These are phyloP conservation scores for Aphodius granarius DNA, from an alignment of 2,888 invertebrate species.

Conservation along the genomic window DNA sequence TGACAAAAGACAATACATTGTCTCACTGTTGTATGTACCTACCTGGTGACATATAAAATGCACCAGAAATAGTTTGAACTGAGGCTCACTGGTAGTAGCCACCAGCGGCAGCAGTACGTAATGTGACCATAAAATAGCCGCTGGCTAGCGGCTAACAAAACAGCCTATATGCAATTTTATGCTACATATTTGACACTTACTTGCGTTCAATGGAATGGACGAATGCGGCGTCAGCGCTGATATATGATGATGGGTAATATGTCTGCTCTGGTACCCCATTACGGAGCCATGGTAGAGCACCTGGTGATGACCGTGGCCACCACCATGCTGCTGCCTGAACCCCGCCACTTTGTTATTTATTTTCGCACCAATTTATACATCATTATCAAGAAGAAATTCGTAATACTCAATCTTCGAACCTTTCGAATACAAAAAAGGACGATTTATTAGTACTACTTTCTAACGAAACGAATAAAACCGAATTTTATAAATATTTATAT, in stretches of 20 bases:
- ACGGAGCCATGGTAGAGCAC: constrained; percentile 52
- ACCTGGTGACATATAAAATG: too few species aligned
- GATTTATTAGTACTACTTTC: neutral
- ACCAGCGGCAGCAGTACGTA: too few species aligned
- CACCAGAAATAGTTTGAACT: too few species aligned
- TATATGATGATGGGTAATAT: constrained; percentile 49
- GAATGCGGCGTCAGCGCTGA: constrained; percentile 43
- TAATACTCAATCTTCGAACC: neutral
- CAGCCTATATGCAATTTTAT: constrained; percentile 5
- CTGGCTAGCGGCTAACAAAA: neutral
- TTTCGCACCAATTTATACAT: neutral
- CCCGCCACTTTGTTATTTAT: constrained; percentile 49
- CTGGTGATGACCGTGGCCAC: constrained; percentile 48
- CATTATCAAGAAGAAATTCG: neutral
- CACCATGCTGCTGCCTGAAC: constrained; percentile 51
- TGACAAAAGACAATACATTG: too few species aligned
- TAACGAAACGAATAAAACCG: neutral
- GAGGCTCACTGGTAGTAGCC: too few species aligned
- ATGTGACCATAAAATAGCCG: too few species aligned
- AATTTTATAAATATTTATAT: constrained; percentile 2
- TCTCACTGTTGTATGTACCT: too few species aligned
- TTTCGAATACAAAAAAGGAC: neutral
- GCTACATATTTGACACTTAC: constrained; percentile 44
- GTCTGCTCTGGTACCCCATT: constrained; percentile 49
- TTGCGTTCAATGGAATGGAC: constrained; percentile 51